Percentiles rank a stretch among this genome's conserved stretches.
These are phyloP conservation scores for Suillia variegata DNA, from an alignment of 2,888 invertebrate species.

Conservation along the genomic window DNA sequence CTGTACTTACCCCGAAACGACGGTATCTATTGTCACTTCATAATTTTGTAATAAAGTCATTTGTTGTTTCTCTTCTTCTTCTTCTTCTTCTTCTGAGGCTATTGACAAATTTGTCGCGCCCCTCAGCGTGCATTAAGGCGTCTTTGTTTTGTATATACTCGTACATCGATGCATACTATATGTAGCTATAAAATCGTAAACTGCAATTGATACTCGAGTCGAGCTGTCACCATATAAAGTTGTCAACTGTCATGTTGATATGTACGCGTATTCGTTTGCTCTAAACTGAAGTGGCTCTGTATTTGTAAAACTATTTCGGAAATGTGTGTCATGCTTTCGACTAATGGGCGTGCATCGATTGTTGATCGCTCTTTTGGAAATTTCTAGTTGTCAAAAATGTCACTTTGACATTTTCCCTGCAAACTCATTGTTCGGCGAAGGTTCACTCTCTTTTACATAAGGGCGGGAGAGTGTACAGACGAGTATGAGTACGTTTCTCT, in stretches of 20 bases:
- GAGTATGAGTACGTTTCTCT: too few relatives aligned
- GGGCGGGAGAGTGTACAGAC: too few relatives aligned
- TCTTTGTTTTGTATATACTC: constrained; percentile 39
- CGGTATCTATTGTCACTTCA: constrained; percentile 16
- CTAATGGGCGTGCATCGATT: constrained; percentile 1
- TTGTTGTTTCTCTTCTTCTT: constrained; percentile 38
- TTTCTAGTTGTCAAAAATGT: neutral
- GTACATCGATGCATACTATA: too few relatives aligned
- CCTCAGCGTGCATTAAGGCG: constrained; percentile 47
- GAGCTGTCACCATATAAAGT: constrained; percentile 34
- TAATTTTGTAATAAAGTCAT: constrained; percentile 52
- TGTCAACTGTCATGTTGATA: constrained; percentile 36
- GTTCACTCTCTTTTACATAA: neutral
- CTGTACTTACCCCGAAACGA: neutral
- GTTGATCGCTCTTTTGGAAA: neutral
- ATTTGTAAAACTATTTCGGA: too few relatives aligned
- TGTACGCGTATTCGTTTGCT: too few relatives aligned
- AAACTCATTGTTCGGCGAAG: neutral
- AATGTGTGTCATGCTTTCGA: neutral
- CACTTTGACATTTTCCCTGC: neutral
- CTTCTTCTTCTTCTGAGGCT: too few relatives aligned
- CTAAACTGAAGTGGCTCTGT: too few relatives aligned
- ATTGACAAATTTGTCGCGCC: constrained; percentile 51
- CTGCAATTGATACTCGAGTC: constrained; percentile 40
- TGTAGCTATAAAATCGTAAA: constrained; percentile 4